phyloP scores from a whole-genome alignment of 2,888 invertebrate genomes.

The Troides oblongomaculatus region DNA sequence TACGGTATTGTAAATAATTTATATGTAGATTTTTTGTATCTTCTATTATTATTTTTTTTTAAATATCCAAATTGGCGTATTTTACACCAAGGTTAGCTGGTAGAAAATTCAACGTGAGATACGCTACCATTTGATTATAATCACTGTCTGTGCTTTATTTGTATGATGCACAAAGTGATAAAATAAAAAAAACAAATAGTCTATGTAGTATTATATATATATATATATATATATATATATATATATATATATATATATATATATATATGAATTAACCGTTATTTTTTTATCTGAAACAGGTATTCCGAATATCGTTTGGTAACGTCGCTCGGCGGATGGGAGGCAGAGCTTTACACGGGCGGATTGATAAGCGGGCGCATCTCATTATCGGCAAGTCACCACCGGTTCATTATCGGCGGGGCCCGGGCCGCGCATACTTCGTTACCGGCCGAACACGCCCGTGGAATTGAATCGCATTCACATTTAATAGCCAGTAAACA shows the following conservation, averaged over 20 bases:
- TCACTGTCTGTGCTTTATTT: no score
- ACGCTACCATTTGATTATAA: no score
- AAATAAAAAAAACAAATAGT: no score
- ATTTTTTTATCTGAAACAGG: slow-evolving; percentile 21
- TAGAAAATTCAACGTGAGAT: no score
- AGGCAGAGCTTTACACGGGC: slow-evolving; percentile 21
- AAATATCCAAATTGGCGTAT: no score
- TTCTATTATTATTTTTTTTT: no score
- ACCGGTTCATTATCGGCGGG: slow-evolving; percentile 50
- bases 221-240: neutral
- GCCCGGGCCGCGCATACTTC: slow-evolving; percentile 44
- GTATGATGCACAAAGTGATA: no score
- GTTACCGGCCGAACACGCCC: slow-evolving; percentile 54
- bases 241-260: neutral
- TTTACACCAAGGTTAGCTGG: no score
- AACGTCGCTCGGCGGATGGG: slow-evolving; percentile 23
- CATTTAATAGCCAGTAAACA: slow-evolving; percentile 73
- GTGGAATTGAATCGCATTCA: slow-evolving; percentile 72
- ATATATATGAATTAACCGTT: slow-evolving; percentile 4
- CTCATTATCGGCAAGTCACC: slow-evolving; percentile 56
- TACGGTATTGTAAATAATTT: no score
- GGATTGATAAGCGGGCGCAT: slow-evolving; percentile 31
- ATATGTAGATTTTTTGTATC: no score
- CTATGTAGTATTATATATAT: no score
- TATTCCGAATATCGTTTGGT: slow-evolving; percentile 14